Evolutionary conservation across 2,113 vertebrate species (phyloP).

Genomic region (Calyptomena viridis): DNA sequence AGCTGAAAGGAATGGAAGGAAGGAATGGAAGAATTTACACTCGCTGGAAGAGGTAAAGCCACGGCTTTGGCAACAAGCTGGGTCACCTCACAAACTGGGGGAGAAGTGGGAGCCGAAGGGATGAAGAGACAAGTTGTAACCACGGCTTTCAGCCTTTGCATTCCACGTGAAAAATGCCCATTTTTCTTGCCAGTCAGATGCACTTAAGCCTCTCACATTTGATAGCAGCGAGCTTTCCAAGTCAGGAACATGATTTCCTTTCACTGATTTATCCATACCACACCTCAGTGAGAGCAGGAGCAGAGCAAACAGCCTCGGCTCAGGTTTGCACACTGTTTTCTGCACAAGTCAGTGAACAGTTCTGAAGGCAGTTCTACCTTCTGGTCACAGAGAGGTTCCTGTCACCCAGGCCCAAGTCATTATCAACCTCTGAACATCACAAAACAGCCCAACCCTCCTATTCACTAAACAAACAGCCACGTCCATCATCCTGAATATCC

Average conservation of each 20-base stretch:
- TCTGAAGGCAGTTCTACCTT: background rate
- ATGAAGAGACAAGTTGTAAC: rapidly evolving
- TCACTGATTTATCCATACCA: background rate
- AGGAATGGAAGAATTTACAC: background rate
- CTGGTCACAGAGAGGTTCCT: background rate
- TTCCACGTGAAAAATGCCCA: rapidly evolving
- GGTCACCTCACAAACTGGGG: background rate
- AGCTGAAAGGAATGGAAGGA: background rate
- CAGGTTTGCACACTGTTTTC: background rate
- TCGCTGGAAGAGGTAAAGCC: background rate
- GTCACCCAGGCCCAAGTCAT: background rate
- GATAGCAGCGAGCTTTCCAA: background rate
- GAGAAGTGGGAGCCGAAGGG: background rate
- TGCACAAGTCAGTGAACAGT: background rate
- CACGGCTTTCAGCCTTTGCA: background rate
- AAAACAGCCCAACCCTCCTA: background rate
- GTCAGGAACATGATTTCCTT: background rate
- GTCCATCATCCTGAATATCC: rapidly evolving
- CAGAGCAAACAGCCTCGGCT: background rate
- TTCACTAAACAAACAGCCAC: background rate
- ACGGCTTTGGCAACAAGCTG: background rate
- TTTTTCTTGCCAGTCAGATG: background rate
- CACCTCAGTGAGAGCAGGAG: background rate
- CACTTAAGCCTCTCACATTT: background rate
- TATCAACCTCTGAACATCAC: background rate